Evolutionary conservation across 2,888 invertebrate species (phyloP).

Genomic region (Cephus pulcher): DNA sequence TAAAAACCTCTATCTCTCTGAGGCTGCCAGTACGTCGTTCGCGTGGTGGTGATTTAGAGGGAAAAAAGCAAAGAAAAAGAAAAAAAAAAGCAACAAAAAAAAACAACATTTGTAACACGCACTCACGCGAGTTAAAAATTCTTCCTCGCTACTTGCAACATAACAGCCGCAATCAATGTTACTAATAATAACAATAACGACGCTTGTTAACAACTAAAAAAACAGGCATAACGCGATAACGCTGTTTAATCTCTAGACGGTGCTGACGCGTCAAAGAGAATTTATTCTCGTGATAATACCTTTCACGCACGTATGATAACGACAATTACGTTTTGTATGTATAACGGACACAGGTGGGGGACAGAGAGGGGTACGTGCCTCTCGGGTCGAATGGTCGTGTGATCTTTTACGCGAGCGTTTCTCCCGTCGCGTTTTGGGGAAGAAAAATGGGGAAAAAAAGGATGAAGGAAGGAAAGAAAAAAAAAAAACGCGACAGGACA

Average conservation of each 20-base stretch:
- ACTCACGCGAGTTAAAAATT: too few relatives aligned
- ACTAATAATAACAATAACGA: neutral
- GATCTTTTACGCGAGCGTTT: neutral
- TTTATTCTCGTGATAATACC: neutral
- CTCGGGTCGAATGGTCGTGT: neutral
- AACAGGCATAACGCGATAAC: neutral
- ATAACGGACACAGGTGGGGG: neutral
- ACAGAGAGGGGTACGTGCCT: neutral
- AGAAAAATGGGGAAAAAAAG: neutral
- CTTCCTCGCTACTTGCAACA: neutral
- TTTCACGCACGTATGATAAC: neutral
- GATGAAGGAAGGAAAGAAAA: neutral
- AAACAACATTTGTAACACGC: too few relatives aligned
- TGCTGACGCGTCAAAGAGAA: neutral
- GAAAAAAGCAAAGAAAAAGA: too few relatives aligned
- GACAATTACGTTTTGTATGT: neutral
- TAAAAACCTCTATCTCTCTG: neutral
- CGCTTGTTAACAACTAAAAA: neutral
- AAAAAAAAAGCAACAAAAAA: too few relatives aligned
- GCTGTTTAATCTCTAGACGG: neutral
- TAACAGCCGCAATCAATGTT: neutral
- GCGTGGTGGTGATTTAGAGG: neutral
- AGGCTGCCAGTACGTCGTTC: neutral
- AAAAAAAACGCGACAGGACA: neutral
- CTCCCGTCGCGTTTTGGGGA: neutral